Percentiles rank a stretch among this genome's conserved stretches.
Conservation (phyloP, 2,888 invertebrate genomes). For the Agrochola lychnidis region DNA sequence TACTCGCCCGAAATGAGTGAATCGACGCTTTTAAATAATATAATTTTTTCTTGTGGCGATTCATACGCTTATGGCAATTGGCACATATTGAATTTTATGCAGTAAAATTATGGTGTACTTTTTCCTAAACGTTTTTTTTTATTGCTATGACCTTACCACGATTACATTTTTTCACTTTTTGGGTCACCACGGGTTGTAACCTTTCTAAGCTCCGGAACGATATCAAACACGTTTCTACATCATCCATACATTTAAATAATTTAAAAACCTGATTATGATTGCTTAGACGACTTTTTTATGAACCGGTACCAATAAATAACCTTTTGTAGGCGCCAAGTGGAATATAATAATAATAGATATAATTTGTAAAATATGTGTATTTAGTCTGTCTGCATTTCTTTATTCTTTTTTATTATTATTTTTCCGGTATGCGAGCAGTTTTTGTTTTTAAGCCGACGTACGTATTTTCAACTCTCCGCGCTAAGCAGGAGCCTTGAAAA, state of each 20-base stretch:
- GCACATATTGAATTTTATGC: no score
- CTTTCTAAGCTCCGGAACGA: constrained; percentile 26
- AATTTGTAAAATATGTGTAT: neutral
- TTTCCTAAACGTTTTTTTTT: no score
- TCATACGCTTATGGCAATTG: no score
- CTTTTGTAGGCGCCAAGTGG: neutral
- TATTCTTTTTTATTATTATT: constrained; percentile 7
- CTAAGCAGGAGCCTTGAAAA: no score
- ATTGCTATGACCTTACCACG: neutral
- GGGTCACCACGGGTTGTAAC: neutral
- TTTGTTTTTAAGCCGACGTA: neutral
- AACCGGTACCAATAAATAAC: constrained; percentile 18
- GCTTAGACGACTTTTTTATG: neutral
- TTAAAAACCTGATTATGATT: constrained; percentile 18
- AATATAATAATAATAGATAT: neutral
- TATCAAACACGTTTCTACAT: constrained; percentile 36
- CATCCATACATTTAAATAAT: neutral
- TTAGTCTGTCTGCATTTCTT: constrained; percentile 7
- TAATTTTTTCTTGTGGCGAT: no score
- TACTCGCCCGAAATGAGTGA: no score
- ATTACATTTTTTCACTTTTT: neutral
- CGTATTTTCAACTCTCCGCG: no score
- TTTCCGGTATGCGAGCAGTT: neutral
- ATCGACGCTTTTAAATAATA: no score
- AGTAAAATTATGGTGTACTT: no score